Base-by-base conservation (phyloP, 2,113 vertebrate genomes). In the western clawed frog (Xenopus tropicalis) region DNA sequence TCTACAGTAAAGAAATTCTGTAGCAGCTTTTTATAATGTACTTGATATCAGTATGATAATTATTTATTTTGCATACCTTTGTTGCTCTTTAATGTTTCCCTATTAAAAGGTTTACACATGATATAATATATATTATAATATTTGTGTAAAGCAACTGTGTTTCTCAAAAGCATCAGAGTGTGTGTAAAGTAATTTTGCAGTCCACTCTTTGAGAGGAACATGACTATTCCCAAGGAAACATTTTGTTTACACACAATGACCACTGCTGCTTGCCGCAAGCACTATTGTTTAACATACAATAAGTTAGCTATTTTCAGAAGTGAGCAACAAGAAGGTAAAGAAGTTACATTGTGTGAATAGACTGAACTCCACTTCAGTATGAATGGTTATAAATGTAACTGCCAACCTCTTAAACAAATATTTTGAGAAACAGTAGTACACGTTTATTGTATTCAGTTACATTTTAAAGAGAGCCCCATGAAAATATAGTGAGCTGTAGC, bases 231-330 rank as follows among this genome's bases (percentile, higher is more conserved):
- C 48, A 64, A 11, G 61, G 70, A 54, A 46, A 72, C 48, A 3
- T 37, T 42, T 37, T 52, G 14, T 71, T 19, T 46, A 54, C 25
- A 72, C 46, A 69, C 23, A 37, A 22, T 54, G 61, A 54, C 59
- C 70, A 37, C 6, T 37, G 25, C 44, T 16, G 54, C 69, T 71
- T 71, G 25, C 69, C 48, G 44, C 46, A 12, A 61, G 61, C 61
- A 21, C 70, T 61, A 72, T 63, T 72, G 70, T 63, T 63, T 9
- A 23, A 14, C 21, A 61, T 29, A 59, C n/a, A 70, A 70, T 70
- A 70, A 48, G 69, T 61, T 25, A 21, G 57, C 56, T 10, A 54
- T 14, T 22, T 37, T 37, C 29, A 37, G 1, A 37, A 6, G 29
- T 37, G 29, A 37, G 29, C 29, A 37, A 37, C 29, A 37, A 37